phyloP scores from a whole-genome alignment of 2,888 invertebrate species.

The Trissolcus japonicus region DNA sequence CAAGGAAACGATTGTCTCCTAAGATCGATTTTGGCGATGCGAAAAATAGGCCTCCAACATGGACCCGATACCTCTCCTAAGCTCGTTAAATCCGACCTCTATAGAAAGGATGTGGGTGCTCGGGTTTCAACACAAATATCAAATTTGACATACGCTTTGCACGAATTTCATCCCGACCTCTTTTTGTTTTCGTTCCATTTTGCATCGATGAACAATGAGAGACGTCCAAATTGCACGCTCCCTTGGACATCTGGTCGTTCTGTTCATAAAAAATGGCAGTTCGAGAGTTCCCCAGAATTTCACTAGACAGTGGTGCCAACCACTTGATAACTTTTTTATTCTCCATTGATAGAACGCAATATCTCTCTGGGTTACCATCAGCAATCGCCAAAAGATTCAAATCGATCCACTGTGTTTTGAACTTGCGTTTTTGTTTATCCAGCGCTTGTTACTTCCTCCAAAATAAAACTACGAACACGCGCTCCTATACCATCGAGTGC shows the following conservation, averaged over 20 bases:
- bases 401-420: slow-evolving; percentile 17
- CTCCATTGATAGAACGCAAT: too few relatives aligned
- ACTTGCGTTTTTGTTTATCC: slow-evolving; percentile 29
- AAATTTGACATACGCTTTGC: too few relatives aligned
- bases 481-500: slow-evolving; percentile 49
- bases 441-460: slow-evolving; percentile 48
- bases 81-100: not conserved
- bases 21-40: slow-evolving; percentile 12
- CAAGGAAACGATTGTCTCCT: slow-evolving; percentile 7
- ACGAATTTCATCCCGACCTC: too few relatives aligned
- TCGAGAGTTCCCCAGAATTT: too few relatives aligned
- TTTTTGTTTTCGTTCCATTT: too few relatives aligned
- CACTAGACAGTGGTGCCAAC: too few relatives aligned
- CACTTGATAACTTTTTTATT: too few relatives aligned
- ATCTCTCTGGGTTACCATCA: too few relatives aligned
- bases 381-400: slow-evolving; percentile 1
- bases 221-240: too few relatives aligned
- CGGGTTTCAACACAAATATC: too few relatives aligned
- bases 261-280: not conserved
- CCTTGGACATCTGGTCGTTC: not conserved
- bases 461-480: slow-evolving; percentile 43
- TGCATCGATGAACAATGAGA: too few relatives aligned
- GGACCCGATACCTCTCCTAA: not conserved
- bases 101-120: too few relatives aligned
- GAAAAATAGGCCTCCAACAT: not conserved